Evolutionary conservation across 2,797 vertebrate genomes (phyloP).

Genomic region (Poliocrania exsul): DNA sequence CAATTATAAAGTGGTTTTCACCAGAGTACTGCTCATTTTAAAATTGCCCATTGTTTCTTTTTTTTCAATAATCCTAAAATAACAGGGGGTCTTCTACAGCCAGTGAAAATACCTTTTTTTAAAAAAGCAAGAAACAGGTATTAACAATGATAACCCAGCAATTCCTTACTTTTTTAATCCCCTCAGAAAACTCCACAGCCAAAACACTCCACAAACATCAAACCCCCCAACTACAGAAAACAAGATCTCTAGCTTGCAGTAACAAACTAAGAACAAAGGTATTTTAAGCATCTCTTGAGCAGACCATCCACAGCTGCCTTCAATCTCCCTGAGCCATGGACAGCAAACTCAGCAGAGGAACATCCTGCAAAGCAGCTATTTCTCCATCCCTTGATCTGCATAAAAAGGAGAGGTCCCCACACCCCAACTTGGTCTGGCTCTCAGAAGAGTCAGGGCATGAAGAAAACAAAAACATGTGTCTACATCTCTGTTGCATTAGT

Average conservation of each 20-base stretch:
- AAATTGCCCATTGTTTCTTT: not conserved
- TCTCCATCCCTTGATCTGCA: not conserved
- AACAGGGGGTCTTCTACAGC: not conserved
- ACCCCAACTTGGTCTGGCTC: not conserved
- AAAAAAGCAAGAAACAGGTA: not conserved
- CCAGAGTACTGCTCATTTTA: not conserved
- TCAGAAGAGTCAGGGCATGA: not conserved
- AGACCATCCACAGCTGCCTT: not conserved
- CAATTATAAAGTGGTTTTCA: not conserved
- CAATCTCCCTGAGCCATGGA: not conserved
- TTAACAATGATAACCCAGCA: not conserved
- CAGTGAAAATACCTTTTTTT: not conserved
- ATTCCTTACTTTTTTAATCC: not conserved
- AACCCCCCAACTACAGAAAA: not conserved
- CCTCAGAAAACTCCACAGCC: not conserved
- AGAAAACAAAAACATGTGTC: slow-evolving; percentile 22
- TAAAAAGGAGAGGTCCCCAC: not conserved
- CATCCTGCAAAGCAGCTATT: not conserved
- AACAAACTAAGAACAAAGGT: not conserved
- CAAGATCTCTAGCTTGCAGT: not conserved
- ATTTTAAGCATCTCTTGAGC: not conserved
- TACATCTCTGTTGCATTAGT: not conserved
- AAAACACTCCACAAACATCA: not conserved
- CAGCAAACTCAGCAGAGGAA: not conserved
- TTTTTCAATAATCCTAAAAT: not conserved